phyloP scores from a whole-genome alignment of 2,113 vertebrate genomes.

The Cromileptes altivelis region DNA sequence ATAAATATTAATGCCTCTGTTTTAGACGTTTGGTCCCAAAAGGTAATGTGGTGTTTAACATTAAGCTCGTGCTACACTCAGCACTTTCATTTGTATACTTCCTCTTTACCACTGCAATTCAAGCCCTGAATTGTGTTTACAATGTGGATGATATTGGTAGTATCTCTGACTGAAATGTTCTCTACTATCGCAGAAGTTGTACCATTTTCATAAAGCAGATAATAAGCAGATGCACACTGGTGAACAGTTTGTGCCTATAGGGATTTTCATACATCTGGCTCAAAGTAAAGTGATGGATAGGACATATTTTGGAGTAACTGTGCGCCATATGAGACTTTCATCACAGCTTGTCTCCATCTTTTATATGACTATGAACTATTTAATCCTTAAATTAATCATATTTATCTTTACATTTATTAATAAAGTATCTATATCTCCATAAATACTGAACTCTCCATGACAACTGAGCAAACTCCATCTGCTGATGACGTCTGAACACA shows the following conservation, averaged over 20 bases:
- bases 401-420: not conserved
- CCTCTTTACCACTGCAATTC: not conserved
- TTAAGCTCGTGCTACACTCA: slow-evolving; percentile 44
- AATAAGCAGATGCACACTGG: not conserved
- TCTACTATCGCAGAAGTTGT: not conserved
- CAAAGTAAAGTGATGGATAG: not conserved
- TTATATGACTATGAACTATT: no score
- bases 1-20: slow-evolving; percentile 57
- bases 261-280: slow-evolving; percentile 6
- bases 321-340: not conserved
- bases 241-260: not conserved
- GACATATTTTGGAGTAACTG: not conserved
- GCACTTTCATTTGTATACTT: slow-evolving; percentile 39
- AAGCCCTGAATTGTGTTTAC: not conserved
- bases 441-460: not conserved
- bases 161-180: not conserved
- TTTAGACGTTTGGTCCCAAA: slow-evolving; percentile 46
- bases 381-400: not conserved
- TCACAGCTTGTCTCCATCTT: not conserved
- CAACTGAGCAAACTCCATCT: not conserved
- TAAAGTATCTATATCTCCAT: not conserved
- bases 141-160: not conserved
- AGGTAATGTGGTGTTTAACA: slow-evolving; percentile 67
- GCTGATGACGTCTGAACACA: not conserved
- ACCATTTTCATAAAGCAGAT: not conserved